Base-by-base conservation (phyloP, 2,797 vertebrate species). In the Arnoldichthys spilopterus region DNA sequence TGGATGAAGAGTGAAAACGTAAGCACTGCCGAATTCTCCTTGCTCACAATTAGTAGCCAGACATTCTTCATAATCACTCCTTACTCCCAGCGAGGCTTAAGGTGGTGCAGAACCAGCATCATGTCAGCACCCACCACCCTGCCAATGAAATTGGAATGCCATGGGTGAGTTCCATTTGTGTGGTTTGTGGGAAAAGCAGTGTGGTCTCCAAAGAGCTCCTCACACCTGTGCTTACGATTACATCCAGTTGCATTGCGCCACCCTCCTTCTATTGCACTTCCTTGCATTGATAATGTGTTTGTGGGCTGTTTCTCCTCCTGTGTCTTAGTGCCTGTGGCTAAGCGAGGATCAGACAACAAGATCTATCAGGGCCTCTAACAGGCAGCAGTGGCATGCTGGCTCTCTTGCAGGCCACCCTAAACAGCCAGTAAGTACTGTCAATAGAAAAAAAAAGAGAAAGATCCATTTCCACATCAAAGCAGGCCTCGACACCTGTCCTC, bases 391-490 rank as follows among this genome's bases (percentile, higher is more conserved):
- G 85, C 91, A 91, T 91, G 84, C 89, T 82, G 87, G 87, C 89
- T 94, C 94, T 93, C 90, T 74, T 85, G 76, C 76, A 83, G 85
- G 81, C 79, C 79, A 82, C 84, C 89, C 91, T 92, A 94, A 94
- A 94, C 85, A 92, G 83, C 59, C 90, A 88, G 92, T 83, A 92
- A 91, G 89, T 89, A 47, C 84, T 91, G 92, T 90, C 90, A 92
- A 90, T 90, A 88, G 93, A 88, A 88, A 87, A 90, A 90, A 89
- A 92, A 89, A 86, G 88, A 90, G 89, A 91, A 89, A 86, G 71
- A 70, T 86, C 93, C 86, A 94, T 95, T 94, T 95, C 91, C 95
- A 95, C 94, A 95, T 95, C 92, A 96, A 95, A 95, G 94, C 56
- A 34, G 80, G 83, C 86, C 88, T 87, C 80, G 84, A 91, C 79